A percentile compares a stretch with the other conserved stretches of the same genome.
Conservation (phyloP, 2,888 invertebrate genomes). For the Erebia aethiops region DNA sequence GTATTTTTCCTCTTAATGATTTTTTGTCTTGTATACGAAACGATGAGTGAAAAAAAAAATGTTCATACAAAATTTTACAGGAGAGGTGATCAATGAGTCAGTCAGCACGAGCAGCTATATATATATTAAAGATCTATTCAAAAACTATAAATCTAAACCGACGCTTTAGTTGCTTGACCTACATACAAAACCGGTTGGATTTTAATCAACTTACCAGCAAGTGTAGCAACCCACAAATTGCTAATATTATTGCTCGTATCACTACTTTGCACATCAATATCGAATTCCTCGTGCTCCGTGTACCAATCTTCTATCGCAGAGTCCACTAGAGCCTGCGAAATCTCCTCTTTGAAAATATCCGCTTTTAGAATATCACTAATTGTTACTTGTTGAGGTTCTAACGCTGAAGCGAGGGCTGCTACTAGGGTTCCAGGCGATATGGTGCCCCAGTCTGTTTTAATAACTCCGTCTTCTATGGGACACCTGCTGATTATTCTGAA, state of each 20-base stretch:
- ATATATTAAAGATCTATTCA: too few relatives aligned
- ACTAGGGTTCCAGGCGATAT: constrained; percentile 84
- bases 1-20: too few relatives aligned
- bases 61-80: too few relatives aligned
- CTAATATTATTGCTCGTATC: constrained; percentile 62
- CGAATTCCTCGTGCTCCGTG: constrained; percentile 62
- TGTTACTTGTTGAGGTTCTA: constrained; percentile 83
- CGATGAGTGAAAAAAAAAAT: too few relatives aligned
- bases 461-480: constrained; percentile 86
- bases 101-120: too few relatives aligned
- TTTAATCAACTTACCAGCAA: constrained; percentile 69
- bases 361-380: constrained; percentile 75
- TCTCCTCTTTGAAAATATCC: constrained; percentile 65
- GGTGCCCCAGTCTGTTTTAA: constrained; percentile 85
- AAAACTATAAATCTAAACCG: too few relatives aligned
- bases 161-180: neutral
- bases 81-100: too few relatives aligned
- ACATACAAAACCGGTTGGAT: neutral
- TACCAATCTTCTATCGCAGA: constrained; percentile 69
- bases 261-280: constrained; percentile 41
- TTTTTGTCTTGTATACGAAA: too few relatives aligned
- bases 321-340: constrained; percentile 66
- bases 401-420: constrained; percentile 82
- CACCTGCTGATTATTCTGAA: constrained; percentile 77
- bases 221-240: constrained; percentile 84